Percentiles rank a stretch among this genome's conserved stretches.
These are phyloP conservation scores for Rhinoderma darwinii DNA, from an alignment of 2,113 vertebrate species.

Conservation along the genomic window DNA sequence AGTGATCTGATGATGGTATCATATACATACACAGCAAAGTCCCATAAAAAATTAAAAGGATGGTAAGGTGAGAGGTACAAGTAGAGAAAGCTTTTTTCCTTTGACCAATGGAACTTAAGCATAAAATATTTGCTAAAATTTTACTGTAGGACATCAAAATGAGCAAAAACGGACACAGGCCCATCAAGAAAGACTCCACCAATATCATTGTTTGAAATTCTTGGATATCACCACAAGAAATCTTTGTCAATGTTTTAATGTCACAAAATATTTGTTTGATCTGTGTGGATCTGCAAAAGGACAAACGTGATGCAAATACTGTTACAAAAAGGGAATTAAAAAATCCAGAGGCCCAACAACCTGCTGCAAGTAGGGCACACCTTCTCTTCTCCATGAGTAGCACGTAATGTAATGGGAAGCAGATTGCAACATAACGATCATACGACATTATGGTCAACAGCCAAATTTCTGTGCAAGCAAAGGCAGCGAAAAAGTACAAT, in stretches of 20 bases:
- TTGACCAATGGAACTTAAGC: background rate
- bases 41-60: slow-evolving; percentile 38
- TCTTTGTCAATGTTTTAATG: slow-evolving; percentile 6
- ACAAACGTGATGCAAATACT: slow-evolving; percentile 5
- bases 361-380: background rate
- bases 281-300: slow-evolving; percentile 37
- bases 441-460: slow-evolving; percentile 36
- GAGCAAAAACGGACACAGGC: slow-evolving; percentile 26
- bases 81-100: slow-evolving; percentile 50
- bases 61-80: slow-evolving; percentile 42
- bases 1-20: slow-evolving; percentile 32
- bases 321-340: slow-evolving; percentile 20
- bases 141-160: slow-evolving; percentile 34
- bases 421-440: slow-evolving; percentile 51
- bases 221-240: slow-evolving; percentile 7
- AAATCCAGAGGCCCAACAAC: slow-evolving; percentile 1
- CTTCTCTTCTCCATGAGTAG: slow-evolving; percentile 24
- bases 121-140: slow-evolving; percentile 32
- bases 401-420: slow-evolving; percentile 38
- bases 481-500: slow-evolving; percentile 19
- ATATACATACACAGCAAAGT: slow-evolving; percentile 50
- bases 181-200: slow-evolving; percentile 17
- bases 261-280: slow-evolving; percentile 47
- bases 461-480: slow-evolving; percentile 31
- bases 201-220: background rate